phyloP scores from a whole-genome alignment of 2,797 vertebrate genomes.

The Manis crassicaudata region DNA sequence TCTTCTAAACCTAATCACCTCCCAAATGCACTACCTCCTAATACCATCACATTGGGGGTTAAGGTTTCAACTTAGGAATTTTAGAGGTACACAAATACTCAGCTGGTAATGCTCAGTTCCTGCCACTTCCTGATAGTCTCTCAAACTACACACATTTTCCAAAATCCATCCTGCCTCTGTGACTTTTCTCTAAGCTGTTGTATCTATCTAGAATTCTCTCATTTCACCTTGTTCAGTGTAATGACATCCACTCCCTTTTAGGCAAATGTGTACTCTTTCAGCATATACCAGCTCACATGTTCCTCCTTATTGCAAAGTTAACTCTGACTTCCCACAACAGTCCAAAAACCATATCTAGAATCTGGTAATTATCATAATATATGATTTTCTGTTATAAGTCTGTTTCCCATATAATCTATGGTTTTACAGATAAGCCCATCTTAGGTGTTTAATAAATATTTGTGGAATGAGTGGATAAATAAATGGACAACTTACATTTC shows the following conservation, averaged over 20 bases:
- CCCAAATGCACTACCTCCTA: neutral
- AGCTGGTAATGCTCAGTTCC: neutral
- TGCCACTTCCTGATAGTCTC: neutral
- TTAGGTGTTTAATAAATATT: constrained; percentile 4
- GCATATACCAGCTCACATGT: neutral
- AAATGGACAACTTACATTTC: neutral
- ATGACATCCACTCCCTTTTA: neutral
- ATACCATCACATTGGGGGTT: neutral
- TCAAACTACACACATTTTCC: neutral
- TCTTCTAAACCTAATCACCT: neutral
- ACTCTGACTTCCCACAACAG: neutral
- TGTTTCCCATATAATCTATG: neutral
- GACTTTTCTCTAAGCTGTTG: neutral
- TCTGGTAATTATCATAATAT: neutral
- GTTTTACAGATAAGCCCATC: neutral
- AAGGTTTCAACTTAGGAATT: neutral
- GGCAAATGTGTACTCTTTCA: neutral
- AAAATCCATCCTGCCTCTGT: neutral
- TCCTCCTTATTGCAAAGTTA: neutral
- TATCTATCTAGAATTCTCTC: neutral
- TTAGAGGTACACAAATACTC: neutral
- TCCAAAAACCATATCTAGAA: neutral
- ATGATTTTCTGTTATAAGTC: neutral
- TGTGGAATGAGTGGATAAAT: neutral
- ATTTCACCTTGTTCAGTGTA: neutral